Conservation (phyloP, 2,888 invertebrate species). For the Phortica magna region DNA sequence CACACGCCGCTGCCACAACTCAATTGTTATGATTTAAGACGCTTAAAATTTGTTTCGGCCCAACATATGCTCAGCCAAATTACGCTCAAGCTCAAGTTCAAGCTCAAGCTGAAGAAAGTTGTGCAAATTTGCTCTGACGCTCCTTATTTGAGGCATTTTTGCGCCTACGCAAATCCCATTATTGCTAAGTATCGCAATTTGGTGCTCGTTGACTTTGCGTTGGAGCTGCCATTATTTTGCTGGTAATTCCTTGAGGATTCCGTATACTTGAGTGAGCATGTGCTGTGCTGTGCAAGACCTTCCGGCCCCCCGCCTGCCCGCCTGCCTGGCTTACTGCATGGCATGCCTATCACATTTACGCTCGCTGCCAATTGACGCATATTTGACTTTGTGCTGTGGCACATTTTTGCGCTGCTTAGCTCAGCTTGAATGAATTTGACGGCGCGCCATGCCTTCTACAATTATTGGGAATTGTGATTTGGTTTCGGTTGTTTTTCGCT, state of each 20-base stretch:
- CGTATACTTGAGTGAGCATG: slow-evolving; percentile 69
- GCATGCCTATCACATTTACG: too few species aligned
- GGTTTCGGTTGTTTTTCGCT: slow-evolving; percentile 20
- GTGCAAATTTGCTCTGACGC: background rate
- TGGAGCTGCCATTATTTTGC: slow-evolving; percentile 57
- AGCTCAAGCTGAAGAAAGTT: background rate
- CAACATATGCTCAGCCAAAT: slow-evolving; percentile 48
- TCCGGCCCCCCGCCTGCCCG: background rate
- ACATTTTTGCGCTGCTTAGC: slow-evolving; percentile 12
- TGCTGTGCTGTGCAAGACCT: slow-evolving; percentile 30
- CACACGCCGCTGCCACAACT: background rate
- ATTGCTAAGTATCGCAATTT: slow-evolving; percentile 58
- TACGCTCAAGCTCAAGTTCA: background rate
- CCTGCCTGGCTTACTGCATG: too few species aligned
- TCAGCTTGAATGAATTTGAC: background rate
- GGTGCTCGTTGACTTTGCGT: slow-evolving; percentile 26
- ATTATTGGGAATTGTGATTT: slow-evolving; percentile 62
- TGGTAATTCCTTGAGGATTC: slow-evolving; percentile 70
- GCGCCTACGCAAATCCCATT: slow-evolving; percentile 55
- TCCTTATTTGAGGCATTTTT: background rate
- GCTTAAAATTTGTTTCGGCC: slow-evolving; percentile 33
- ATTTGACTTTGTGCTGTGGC: slow-evolving; percentile 62
- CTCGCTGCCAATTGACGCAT: slow-evolving; percentile 64
- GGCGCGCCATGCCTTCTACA: slow-evolving; percentile 47
- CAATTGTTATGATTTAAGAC: slow-evolving; percentile 16